Base-by-base conservation (phyloP, 2,113 vertebrate species). In the Corynorhinus townsendii region DNA sequence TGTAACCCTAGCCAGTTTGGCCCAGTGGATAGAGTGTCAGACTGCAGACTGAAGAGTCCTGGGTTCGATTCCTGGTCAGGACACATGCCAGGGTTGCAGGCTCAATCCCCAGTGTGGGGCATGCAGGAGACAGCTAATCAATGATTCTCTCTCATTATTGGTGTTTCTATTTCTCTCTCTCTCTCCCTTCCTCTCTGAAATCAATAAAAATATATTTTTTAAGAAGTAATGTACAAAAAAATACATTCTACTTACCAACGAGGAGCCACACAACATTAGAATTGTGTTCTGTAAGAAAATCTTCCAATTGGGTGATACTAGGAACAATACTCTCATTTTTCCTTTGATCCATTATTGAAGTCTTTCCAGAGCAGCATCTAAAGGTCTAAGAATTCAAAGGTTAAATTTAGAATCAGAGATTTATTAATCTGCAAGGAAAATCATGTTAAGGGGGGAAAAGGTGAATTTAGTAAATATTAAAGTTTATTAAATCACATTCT, bases 261-360 rank as follows among this genome's bases (percentile, higher is more conserved):
- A 99, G 98, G 10, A 99, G 99, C 99, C 99, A 99, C 94, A 99
- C 99, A 95, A 99, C 99, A 92, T 99, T 99, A 30, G 99, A 99
- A 98, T 99, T 98, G 92, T 99, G 99, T 94, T 99, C 98, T 97
- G 77, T 99, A 19, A 99, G 99, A 97, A 99, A 99, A 64, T 98
- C 97, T 98, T 99, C 99, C 97, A 99, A 91, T 12, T 99, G 99
- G 0, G 97, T 98, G 5, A 99, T 98, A 97, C 98, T 99, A 71
- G 99, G 99, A 90, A 99, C 99, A 97, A 99, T 98, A 97, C 98
- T 99, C 38, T 99, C 99, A 98, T 99, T 99, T 97, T 98, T 98
- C 92, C 99, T 98, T 96, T 98, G 98, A 97, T 98, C 98, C 98
- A 99, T 99, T 91, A 95, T 94, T 97, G 97, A 93, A 71, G 30